Conservation (phyloP, 2,888 invertebrate genomes). For the Saturnia pavonia region DNA sequence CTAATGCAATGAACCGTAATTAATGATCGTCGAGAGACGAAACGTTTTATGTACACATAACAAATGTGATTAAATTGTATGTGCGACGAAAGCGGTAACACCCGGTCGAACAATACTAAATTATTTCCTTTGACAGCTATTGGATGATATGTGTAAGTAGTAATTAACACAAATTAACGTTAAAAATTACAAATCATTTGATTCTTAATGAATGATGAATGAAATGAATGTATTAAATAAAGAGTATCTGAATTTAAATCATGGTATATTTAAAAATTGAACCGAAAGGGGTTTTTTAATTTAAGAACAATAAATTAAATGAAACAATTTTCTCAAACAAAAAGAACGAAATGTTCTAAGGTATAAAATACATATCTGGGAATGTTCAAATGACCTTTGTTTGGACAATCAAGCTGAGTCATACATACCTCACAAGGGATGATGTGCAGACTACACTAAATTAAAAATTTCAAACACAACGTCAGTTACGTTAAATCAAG, state of each 20-base stretch:
- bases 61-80: conserved; percentile 20
- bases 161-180: neutral
- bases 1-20: conserved; percentile 14
- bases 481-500: conserved; percentile 64
- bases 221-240: neutral
- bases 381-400: conserved; percentile 14
- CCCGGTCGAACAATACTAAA: conserved; percentile 3
- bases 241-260: neutral
- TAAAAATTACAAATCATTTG: neutral
- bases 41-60: conserved; percentile 20
- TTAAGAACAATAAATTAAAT: neutral
- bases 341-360: neutral
- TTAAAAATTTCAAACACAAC: conserved; percentile 57
- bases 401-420: conserved; percentile 17
- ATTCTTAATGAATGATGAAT: neutral
- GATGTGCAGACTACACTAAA: conserved; percentile 25
- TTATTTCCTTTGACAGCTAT: conserved; percentile 2
- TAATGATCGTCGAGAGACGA: conserved; percentile 23
- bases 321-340: neutral
- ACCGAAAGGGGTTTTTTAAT: too few species aligned
- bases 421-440: conserved; percentile 20
- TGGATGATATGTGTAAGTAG: neutral
- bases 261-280: neutral
- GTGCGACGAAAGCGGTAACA: conserved; percentile 4
- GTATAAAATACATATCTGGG: neutral